Conservation (phyloP, 2,113 vertebrate species). For the Stegastes partitus region DNA sequence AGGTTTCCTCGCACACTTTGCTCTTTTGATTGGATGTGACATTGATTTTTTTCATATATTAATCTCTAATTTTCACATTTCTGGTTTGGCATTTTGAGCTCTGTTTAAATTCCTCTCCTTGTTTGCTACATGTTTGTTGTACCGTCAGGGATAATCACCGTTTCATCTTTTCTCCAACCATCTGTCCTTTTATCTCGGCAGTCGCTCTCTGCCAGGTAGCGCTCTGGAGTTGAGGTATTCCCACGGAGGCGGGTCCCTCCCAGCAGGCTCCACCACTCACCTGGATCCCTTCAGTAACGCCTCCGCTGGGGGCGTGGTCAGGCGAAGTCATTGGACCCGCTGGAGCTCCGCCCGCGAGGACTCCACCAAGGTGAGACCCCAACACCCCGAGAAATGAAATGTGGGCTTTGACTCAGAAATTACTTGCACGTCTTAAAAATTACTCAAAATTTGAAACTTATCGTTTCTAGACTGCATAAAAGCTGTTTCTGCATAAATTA, state of each 20-base stretch:
- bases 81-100: neutral
- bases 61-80: no score
- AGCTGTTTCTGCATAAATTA: no score
- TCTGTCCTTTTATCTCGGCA: conserved; percentile 18
- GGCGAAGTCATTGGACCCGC: conserved; percentile 85
- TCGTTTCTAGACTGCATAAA: no score
- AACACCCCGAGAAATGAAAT: no score
- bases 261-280: conserved; percentile 85
- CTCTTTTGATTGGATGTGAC: no score
- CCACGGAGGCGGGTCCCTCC: conserved; percentile 87
- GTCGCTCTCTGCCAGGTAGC: conserved; percentile 92
- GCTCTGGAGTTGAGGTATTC: conserved; percentile 92
- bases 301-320: conserved; percentile 84
- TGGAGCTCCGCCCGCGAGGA: conserved; percentile 91
- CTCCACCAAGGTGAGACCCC: conserved; percentile 86
- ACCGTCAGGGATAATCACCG: neutral
- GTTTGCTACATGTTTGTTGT: neutral
- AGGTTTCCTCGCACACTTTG: no score
- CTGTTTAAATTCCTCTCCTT: neutral
- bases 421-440: no score
- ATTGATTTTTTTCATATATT: no score
- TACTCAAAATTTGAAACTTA: no score
- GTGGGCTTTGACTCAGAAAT: no score
- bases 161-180: neutral
- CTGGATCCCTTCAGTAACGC: conserved; percentile 88